Base-by-base conservation (phyloP, 30 jellyfish, hydroid and myxozoan genomes). In the Aurelia sp. region DNA sequence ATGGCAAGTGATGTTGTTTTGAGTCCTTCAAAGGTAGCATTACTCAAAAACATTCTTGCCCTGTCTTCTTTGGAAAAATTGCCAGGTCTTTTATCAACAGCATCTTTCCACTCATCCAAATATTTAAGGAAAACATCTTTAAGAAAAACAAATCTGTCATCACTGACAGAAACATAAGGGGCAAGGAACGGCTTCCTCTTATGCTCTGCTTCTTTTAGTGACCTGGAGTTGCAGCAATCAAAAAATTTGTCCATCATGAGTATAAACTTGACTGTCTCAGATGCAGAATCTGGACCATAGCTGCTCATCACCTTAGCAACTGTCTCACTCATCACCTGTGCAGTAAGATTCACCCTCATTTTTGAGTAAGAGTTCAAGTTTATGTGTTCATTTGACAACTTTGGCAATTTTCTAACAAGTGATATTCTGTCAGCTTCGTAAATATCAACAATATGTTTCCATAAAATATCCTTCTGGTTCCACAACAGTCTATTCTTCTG, bases 191-290 rank as follows among this genome's bases (percentile, higher is more conserved):
- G 62, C 67, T 82, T 82, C 20, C 62, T 23, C 58, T 82, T 58
- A 18, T 22, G 61, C 30, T 33, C 52, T 27, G n/a, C 17, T 70
- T 82, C 92, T 12, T 23, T 40, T 60, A 78, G 70, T 31, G 78
- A 78, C 48, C 86, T 74, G 15, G 86, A 51, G 86, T 74, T 74
- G 50, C 44, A 18, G 31, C 82, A 60, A 55, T 82, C 92, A 82
- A 82, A 31, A 55, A 82, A 82, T 13, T 59, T 68, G 66, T 82
- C 92, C 35, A 82, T 21, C 74, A 19, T 48, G n/a, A 21, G 21
- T 41, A 89, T 35, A 70, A 71, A 82, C 41, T 19, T 22, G 53
- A 89, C 90, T 15, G 93, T 73, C n/a, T 61, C 93, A 30, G 52
- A 7, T 50, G 86, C 73, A 51, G 73, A 53, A 53, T 51, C 74